A percentile compares a stretch with the other conserved stretches of the same genome.
These are phyloP conservation scores for Microctonus hyperodae DNA, from an alignment of 2,888 invertebrate species.

Conservation along the genomic window DNA sequence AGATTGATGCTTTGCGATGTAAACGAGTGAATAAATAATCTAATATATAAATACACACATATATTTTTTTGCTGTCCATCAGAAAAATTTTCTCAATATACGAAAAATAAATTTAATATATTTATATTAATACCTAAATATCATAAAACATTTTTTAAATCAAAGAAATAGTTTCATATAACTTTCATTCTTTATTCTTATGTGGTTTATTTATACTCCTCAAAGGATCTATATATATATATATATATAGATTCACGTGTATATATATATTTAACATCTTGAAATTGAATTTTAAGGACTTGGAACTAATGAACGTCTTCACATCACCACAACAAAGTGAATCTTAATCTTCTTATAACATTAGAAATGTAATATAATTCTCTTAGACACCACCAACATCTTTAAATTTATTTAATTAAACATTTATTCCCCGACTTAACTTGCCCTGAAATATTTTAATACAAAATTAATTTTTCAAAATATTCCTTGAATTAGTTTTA, in stretches of 20 bases:
- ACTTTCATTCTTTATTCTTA: too few relatives aligned
- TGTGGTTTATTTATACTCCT: slow-evolving; percentile 2
- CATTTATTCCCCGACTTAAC: too few relatives aligned
- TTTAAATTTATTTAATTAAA: too few relatives aligned
- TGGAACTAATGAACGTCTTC: slow-evolving; percentile 57
- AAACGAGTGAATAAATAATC: slow-evolving; percentile 15
- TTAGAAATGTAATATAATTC: slow-evolving; percentile 48
- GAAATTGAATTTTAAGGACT: slow-evolving; percentile 37
- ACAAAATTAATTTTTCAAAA: not conserved
- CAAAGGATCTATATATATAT: slow-evolving; percentile 17
- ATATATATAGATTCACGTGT: too few relatives aligned
- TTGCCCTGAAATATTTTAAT: too few relatives aligned
- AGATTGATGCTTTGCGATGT: slow-evolving; percentile 47
- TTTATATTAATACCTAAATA: too few relatives aligned
- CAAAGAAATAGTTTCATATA: too few relatives aligned
- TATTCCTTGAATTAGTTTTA: not conserved
- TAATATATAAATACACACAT: not conserved
- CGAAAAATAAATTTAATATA: too few relatives aligned
- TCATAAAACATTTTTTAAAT: too few relatives aligned
- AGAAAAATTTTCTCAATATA: not conserved
- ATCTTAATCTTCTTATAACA: slow-evolving; percentile 4
- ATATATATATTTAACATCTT: too few relatives aligned
- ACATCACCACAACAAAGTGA: slow-evolving; percentile 51
- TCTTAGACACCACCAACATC: slow-evolving; percentile 4
- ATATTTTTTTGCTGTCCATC: slow-evolving; percentile 1